Evolutionary conservation across 1,140 invertebrate species (phyloP).

Genomic region (Drosophila pachea): DNA sequence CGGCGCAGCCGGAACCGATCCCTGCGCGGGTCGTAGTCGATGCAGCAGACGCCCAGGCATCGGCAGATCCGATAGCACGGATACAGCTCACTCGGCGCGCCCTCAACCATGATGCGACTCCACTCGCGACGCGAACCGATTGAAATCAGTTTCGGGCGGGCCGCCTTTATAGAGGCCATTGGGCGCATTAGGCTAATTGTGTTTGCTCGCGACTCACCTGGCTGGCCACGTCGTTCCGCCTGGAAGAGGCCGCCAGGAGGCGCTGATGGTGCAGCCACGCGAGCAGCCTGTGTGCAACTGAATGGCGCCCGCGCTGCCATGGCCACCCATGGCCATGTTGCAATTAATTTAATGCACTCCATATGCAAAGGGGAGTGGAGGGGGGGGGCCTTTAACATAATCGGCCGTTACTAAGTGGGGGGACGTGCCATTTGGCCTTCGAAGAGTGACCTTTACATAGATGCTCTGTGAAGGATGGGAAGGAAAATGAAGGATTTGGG

Average conservation of each 20-base stretch:
- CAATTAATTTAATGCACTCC: too few relatives aligned
- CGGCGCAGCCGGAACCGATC: conserved; percentile 41
- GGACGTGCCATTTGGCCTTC: too few relatives aligned
- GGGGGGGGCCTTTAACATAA: too few relatives aligned
- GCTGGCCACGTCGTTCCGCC: conserved; percentile 28
- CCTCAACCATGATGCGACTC: conserved; percentile 33
- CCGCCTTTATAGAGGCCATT: conserved; percentile 4
- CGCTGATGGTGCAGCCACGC: conserved; percentile 16
- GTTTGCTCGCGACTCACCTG: conserved; percentile 48
- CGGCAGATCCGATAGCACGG: conserved; percentile 57
- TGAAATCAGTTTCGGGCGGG: background rate
- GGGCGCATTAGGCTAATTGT: conserved; percentile 16
- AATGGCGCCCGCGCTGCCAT: too few relatives aligned
- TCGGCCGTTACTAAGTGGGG: too few relatives aligned
- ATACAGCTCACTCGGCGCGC: conserved; percentile 34
- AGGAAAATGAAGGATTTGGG: too few relatives aligned
- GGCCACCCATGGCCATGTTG: too few relatives aligned
- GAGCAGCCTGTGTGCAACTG: conserved; percentile 1
- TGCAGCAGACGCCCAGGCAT: conserved; percentile 62
- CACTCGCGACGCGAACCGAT: conserved; percentile 12
- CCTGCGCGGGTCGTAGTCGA: conserved; percentile 43
- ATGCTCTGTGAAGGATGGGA: too few relatives aligned
- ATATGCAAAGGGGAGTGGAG: too few relatives aligned
- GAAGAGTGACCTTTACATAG: too few relatives aligned
- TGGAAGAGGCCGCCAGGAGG: too few relatives aligned